Evolutionary conservation across 2,888 invertebrate genomes (phyloP).

Genomic region (Desoria tigrina): DNA sequence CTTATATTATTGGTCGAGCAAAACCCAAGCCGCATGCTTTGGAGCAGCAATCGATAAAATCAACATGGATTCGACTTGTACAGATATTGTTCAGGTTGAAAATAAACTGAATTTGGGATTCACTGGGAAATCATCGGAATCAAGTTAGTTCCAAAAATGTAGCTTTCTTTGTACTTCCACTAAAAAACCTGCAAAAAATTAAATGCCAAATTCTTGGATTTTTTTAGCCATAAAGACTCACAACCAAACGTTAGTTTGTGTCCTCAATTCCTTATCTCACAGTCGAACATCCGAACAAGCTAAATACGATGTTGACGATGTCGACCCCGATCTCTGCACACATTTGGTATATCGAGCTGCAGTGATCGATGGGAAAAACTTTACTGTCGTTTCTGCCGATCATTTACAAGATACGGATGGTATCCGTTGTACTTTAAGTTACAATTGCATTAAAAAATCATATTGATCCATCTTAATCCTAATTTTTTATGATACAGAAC

Average conservation of each 20-base stretch:
- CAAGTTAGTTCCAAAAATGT: too few relatives aligned
- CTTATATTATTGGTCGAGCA: too few relatives aligned
- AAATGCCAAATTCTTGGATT: not conserved
- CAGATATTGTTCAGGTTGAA: too few relatives aligned
- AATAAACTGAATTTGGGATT: too few relatives aligned
- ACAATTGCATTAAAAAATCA: not conserved
- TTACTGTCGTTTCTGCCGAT: conserved; percentile 8
- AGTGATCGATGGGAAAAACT: conserved; percentile 17
- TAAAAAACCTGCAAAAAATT: too few relatives aligned
- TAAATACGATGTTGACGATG: conserved; percentile 11
- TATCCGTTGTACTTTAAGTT: not conserved
- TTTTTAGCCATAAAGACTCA: conserved; percentile 13
- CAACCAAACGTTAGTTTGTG: conserved; percentile 25
- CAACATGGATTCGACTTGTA: too few relatives aligned
- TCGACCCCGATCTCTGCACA: conserved; percentile 26
- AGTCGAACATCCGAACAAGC: conserved; percentile 10
- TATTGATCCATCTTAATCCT: not conserved
- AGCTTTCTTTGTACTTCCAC: too few relatives aligned
- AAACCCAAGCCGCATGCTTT: too few relatives aligned
- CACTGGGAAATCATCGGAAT: too few relatives aligned
- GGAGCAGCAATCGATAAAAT: too few relatives aligned
- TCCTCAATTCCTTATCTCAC: conserved; percentile 24
- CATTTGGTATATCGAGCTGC: conserved; percentile 25
- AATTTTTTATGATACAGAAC: not conserved
- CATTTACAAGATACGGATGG: not conserved